Base-by-base conservation (phyloP, 2,888 invertebrate species). In the Apodemia zela region DNA sequence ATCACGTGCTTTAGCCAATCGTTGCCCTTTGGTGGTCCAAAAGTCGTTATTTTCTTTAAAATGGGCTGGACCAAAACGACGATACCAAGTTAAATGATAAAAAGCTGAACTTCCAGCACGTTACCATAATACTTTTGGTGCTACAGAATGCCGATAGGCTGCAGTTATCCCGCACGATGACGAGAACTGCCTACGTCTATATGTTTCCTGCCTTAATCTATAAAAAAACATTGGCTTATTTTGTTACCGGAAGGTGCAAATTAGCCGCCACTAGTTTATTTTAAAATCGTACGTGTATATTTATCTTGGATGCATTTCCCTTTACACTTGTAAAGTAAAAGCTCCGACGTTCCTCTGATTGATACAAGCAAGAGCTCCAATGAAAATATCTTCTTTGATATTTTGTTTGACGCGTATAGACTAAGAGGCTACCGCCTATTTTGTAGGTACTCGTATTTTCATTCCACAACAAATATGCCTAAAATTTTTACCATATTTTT, bases 331-430 rank as follows among this genome's bases (percentile, higher is more conserved):
- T 25, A 57, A 15, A 25, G 25, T 57, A 57, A 57, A 57, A 57
- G 54, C 54, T 57, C 25, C 54, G 6, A 42, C 25, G 54, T 54
- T 54, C 15, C 54, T 54, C 8, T 54, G 54, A 54, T 54, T 54
- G 54, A 21, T 54, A 54, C 7, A 54, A 54, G 25, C 54, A 54
- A 21, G 54, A 54, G 13, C 25, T 54, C 21, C 17, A 51, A 51
- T 21, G 13, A 18, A 51, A 51, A 51, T 51, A 21, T 51, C 51
- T 51, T 21, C 51, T 51, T 51, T 51, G 51, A 51, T 51, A 17
- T 51, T 51, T 17, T 51, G 51, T 51, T 11, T 7, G 21, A 51
- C 21, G 21, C 21, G 13, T 42, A 42, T 42, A 42, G 42, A n/a
- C 42, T 42, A 42, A 42, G 42, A 15, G 42, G 15, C 15, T 42